A percentile compares a stretch with the other conserved stretches of the same genome.
These are phyloP conservation scores for Trachymyrmex septentrionalis DNA, from an alignment of 1,140 invertebrate genomes.

Conservation along the genomic window DNA sequence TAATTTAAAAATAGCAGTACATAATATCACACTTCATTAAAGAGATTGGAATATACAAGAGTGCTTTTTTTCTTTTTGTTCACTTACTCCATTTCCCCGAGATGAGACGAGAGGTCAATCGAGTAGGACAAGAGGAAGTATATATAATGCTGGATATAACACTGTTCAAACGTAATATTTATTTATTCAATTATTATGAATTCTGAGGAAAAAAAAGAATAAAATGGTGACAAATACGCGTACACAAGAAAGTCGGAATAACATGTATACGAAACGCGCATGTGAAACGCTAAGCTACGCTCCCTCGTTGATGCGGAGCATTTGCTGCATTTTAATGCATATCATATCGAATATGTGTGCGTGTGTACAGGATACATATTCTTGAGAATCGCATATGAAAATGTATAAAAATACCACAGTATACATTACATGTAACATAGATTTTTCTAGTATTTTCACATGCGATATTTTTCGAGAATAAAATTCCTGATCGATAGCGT, in stretches of 20 bases:
- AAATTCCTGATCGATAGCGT: not conserved
- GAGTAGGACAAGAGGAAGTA: not conserved
- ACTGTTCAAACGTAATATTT: conserved; percentile 61
- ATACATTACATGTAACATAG: too few species aligned
- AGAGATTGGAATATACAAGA: conserved; percentile 27
- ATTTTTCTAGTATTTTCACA: too few species aligned
- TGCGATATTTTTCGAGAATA: too few species aligned
- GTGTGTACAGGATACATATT: not conserved
- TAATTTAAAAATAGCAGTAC: conserved; percentile 63
- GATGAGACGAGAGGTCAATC: not conserved
- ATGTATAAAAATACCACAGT: too few species aligned
- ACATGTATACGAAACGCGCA: conserved; percentile 57
- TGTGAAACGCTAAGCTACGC: conserved; percentile 22
- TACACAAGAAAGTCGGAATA: conserved; percentile 56
- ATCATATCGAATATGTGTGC: conserved; percentile 40
- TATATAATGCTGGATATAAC: not conserved
- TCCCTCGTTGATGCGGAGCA: conserved; percentile 34
- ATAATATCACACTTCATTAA: conserved; percentile 45
- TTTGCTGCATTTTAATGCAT: conserved; percentile 24
- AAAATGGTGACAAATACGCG: conserved; percentile 59
- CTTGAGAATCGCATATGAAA: too few species aligned
- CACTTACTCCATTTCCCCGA: not conserved
- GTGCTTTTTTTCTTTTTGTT: conserved; percentile 1
- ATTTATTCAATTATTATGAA: conserved; percentile 66
- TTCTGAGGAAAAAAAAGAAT: conserved; percentile 49